Percentiles rank a stretch among this genome's conserved stretches.
Evolutionary conservation across 2,888 invertebrate genomes (phyloP).

Genomic region (Apotomis capreana): DNA sequence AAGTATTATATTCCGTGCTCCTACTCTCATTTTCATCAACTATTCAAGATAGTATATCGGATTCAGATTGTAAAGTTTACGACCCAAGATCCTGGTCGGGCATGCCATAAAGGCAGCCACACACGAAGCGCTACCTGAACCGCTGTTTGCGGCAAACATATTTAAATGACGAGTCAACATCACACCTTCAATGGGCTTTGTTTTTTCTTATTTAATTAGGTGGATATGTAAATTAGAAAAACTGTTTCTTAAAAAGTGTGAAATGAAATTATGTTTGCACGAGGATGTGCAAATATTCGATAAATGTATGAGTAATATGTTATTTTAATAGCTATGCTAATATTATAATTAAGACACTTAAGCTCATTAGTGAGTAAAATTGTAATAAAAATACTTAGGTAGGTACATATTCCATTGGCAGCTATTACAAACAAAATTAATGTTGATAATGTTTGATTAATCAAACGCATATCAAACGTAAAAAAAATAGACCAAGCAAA

Average conservation of each 20-base stretch:
- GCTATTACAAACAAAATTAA: too few relatives aligned
- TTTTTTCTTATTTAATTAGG: slow-evolving; percentile 11
- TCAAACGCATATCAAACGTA: too few relatives aligned
- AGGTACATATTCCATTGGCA: too few relatives aligned
- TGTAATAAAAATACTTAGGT: too few relatives aligned
- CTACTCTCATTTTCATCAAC: background rate
- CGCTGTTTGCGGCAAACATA: slow-evolving; percentile 30
- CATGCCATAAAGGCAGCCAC: slow-evolving; percentile 38
- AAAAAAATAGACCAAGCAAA: background rate
- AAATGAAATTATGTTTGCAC: background rate
- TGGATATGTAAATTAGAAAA: slow-evolving; percentile 15
- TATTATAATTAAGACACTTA: too few relatives aligned
- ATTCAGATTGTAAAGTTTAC: slow-evolving; percentile 25
- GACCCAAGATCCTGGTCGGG: slow-evolving; percentile 9
- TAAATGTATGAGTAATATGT: background rate
- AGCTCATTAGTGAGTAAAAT: too few relatives aligned
- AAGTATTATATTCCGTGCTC: too few relatives aligned
- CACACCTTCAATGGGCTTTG: slow-evolving; percentile 22
- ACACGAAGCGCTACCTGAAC: slow-evolving; percentile 45
- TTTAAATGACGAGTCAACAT: slow-evolving; percentile 33
- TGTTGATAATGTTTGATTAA: too few relatives aligned
- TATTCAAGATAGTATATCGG: too few relatives aligned
- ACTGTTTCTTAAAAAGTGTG: background rate
- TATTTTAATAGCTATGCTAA: background rate
- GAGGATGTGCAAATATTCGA: background rate